Base-by-base conservation (phyloP, 2,113 vertebrate species). In the Motacilla tschutschensis region DNA sequence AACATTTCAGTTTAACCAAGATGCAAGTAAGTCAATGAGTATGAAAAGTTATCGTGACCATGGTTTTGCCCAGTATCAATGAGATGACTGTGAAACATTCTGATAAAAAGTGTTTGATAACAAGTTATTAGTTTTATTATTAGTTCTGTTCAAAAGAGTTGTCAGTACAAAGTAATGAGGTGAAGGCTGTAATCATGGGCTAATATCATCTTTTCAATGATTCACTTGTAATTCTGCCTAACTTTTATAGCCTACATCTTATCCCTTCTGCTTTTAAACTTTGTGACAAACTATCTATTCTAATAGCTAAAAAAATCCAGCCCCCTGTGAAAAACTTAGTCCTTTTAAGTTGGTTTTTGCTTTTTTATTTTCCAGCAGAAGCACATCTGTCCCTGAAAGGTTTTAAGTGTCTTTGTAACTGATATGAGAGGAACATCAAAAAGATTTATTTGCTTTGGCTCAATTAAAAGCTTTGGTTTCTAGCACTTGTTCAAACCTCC, bases 1-100 rank as follows among this genome's bases (percentile, higher is more conserved):
- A 73, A 94, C 5, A 44, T 89, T 96, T 95, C 90, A 87, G 29
- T 95, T 96, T 95, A 95, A 96, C 83, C 80, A 92, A 50, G 75
- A 85, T 76, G 83, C 91, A 92, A 95, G 92, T 96, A 96, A 95
- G 65, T 74, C 87, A 93, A 58, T 41, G 90, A 71, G 63, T 75
- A 93, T 90, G 58, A 87, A 91, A 96, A 90, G 87, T 93, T 91
- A 73, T 73, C 18, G 6, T 85, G 59, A 62, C 38, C 1, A 0
- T 67, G 46, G 28, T 71, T 80, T 85, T 75, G 58, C 73, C 79
- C 69, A 33, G 22, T 38, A 62, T 20, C 17, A 40, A 19, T 70
- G 57, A 90, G 21, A 46, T 40, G 74, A 58, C 13, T 33, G 19
- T 59, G 54, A 91, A 83, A 55, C 38, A 80, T 53, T 41, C 47